These are phyloP conservation scores for Enteromius paludinosus DNA, from an alignment of 2,797 vertebrate species.

Conservation along the genomic window DNA sequence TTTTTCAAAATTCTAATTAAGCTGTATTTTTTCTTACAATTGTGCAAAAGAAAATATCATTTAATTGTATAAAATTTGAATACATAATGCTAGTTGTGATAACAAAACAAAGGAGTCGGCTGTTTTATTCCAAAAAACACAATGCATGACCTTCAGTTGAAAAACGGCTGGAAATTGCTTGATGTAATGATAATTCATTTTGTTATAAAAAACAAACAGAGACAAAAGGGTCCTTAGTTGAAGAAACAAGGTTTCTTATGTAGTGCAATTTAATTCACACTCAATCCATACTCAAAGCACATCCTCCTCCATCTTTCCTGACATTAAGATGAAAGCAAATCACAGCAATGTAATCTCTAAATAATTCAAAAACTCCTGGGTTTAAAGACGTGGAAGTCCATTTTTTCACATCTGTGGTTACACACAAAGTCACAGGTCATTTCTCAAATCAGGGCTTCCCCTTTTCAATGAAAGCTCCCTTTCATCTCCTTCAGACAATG, in stretches of 20 bases:
- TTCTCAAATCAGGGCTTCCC: slow-evolving; percentile 20
- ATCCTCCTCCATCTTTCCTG: slow-evolving; percentile 1
- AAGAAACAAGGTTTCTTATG: neutral
- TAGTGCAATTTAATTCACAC: slow-evolving; percentile 10
- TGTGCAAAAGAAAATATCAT: neutral
- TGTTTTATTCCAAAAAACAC: neutral
- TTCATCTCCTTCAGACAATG: slow-evolving; percentile 15
- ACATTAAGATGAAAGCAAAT: neutral
- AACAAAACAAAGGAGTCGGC: neutral
- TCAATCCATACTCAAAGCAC: neutral
- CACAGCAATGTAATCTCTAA: slow-evolving; percentile 16
- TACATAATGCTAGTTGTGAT: neutral
- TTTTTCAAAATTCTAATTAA: neutral
- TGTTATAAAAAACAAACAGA: neutral
- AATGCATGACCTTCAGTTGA: neutral
- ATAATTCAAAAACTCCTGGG: neutral
- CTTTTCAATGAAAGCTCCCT: slow-evolving; percentile 14
- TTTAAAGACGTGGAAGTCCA: neutral
- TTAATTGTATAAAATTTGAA: neutral
- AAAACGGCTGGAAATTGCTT: neutral
- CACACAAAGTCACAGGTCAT: slow-evolving; percentile 11
- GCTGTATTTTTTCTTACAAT: neutral
- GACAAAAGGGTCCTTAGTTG: neutral
- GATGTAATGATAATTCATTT: neutral
- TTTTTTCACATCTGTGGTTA: neutral